phyloP scores from a whole-genome alignment of 2,797 vertebrate species.

The Parotocinclus haroldoi region DNA sequence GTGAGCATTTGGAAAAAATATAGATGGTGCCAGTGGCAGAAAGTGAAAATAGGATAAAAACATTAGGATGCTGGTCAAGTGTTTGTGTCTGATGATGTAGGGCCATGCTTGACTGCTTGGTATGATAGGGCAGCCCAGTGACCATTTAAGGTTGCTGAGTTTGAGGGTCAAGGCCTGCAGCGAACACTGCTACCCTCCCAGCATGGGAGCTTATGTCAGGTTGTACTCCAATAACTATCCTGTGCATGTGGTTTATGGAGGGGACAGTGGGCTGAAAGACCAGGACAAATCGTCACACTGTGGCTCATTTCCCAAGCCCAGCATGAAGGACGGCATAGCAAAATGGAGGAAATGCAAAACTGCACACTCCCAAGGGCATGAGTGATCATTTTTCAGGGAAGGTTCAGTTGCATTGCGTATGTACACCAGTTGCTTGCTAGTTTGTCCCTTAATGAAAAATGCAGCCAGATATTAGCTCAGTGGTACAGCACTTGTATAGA shows the following conservation, averaged over 20 bases:
- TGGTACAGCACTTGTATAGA: neutral
- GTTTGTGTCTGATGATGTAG: slow-evolving; percentile 44
- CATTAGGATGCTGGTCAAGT: slow-evolving; percentile 47
- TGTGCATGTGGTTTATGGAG: slow-evolving; percentile 47
- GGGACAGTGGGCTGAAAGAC: slow-evolving; percentile 44
- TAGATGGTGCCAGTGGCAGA: slow-evolving; percentile 6
- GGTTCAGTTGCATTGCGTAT: slow-evolving; percentile 12
- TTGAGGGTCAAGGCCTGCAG: slow-evolving; percentile 45
- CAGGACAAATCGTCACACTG: slow-evolving; percentile 54
- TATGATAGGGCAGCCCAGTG: slow-evolving; percentile 43
- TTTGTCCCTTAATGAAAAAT: slow-evolving; percentile 3
- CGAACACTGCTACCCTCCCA: slow-evolving; percentile 41
- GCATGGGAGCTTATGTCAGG: slow-evolving; percentile 37
- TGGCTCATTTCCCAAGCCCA: slow-evolving; percentile 57
- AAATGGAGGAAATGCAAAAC: slow-evolving; percentile 35
- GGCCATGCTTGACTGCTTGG: slow-evolving; percentile 49
- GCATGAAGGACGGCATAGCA: slow-evolving; percentile 46
- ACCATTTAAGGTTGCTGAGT: slow-evolving; percentile 54
- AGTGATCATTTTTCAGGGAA: slow-evolving; percentile 34
- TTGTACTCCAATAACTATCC: slow-evolving; percentile 47
- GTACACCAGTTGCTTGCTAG: slow-evolving; percentile 11
- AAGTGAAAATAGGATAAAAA: slow-evolving; percentile 28
- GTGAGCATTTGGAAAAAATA: neutral
- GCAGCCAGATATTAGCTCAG: neutral
- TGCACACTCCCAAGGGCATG: slow-evolving; percentile 45